A percentile compares a stretch with the other conserved stretches of the same genome.
phyloP scores from a whole-genome alignment of 2,888 invertebrate species.

The Amphipyra berbera region DNA sequence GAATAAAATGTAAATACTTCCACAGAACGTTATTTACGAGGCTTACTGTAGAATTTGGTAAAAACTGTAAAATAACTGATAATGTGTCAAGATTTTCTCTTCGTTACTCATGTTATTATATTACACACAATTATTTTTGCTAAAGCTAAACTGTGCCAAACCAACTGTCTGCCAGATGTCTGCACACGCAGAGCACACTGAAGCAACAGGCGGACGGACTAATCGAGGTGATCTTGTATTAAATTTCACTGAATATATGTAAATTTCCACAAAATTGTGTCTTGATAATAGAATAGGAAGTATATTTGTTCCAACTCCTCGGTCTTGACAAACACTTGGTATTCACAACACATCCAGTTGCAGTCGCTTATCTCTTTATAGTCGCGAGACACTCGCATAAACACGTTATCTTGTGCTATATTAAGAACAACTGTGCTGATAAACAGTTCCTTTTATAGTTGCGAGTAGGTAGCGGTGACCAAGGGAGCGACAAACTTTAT shows the following conservation, averaged over 20 bases:
- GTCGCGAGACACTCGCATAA: slow-evolving; percentile 13
- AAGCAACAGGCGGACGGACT: slow-evolving; percentile 6
- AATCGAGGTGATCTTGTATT: neutral
- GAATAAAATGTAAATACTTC: neutral
- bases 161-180: slow-evolving; percentile 34
- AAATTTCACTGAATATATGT: slow-evolving; percentile 7
- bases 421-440: slow-evolving; percentile 43
- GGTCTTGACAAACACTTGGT: neutral
- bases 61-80: neutral
- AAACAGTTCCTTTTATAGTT: slow-evolving; percentile 34
- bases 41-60: neutral
- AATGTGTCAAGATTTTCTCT: neutral
- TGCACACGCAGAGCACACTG: slow-evolving; percentile 3
- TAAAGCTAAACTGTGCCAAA: slow-evolving; percentile 28
- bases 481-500: neutral
- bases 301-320: neutral
- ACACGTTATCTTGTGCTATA: slow-evolving; percentile 48
- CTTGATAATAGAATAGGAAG: neutral
- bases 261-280: neutral
- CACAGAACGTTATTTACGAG: neutral
- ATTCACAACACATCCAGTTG: slow-evolving; percentile 3
- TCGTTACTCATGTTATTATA: neutral
- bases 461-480: slow-evolving; percentile 5
- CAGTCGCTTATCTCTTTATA: slow-evolving; percentile 30
- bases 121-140: slow-evolving; percentile 3